Base-by-base conservation (phyloP, 2,797 vertebrate genomes). In the Knipowitschia caucasica region DNA sequence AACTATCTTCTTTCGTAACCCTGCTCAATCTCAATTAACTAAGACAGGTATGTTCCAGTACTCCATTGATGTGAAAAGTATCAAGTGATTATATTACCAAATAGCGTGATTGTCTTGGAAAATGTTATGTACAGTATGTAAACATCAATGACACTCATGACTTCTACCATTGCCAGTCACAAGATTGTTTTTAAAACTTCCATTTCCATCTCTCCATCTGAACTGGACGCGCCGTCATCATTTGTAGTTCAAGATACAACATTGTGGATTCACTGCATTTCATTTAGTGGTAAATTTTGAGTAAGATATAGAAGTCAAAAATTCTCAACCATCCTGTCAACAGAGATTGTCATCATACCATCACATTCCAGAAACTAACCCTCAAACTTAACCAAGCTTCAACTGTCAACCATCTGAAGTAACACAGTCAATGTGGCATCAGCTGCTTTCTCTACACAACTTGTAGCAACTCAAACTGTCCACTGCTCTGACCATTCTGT, bases 11-110 rank as follows among this genome's bases (percentile, higher is more conserved):
- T 92, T 93, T 80, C 90, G 92, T 67, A 86, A 90, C 25, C 71
- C 91, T 82, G 92, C 89, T 89, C 94, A 98, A 83, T 91, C 93
- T 86, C 92, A 94, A 75, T 91, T 96, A 92, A 95, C 93, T 89
- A 99, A 99, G 90, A 92, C 95, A 95, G 97, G 97, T 98, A 95
- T 69, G 94, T 92, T 88, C 67, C n/a, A 63, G 40, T 46, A 43
- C 64, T 62, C 43, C 9, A n/a, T 27, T 38, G 4, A 6, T 26
- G 11, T 5, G 26, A 46, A 11, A n/a, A n/a, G n/a, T n/a, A n/a
- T n/a, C n/a, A n/a, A n/a, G n/a, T 36, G 17, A 17, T 36, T n/a
- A 1, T 20, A 17, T 6, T 39, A 20, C 10, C 2, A 39, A 17
- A 7, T 18, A 35, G 45, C 67, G 46, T 63, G 39, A 59, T 35